phyloP scores from a whole-genome alignment of 2,888 invertebrate species.

The Cremastinae sp. region DNA sequence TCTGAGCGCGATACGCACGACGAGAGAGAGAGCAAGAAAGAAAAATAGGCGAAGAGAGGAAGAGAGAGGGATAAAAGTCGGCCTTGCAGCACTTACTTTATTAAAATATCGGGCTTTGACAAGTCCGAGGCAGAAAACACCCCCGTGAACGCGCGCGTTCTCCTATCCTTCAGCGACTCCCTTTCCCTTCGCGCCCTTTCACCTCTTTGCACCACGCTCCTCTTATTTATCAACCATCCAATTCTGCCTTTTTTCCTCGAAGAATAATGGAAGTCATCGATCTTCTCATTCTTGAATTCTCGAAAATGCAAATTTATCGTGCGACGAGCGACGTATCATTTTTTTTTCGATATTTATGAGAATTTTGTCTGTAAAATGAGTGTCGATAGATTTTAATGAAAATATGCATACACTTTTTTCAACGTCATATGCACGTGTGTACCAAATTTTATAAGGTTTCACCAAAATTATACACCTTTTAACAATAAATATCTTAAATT shows the following conservation, averaged over 20 bases:
- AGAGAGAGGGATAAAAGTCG: conserved; percentile 60
- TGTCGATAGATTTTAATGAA: too few species aligned
- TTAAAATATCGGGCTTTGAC: conserved; percentile 78
- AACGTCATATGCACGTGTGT: too few species aligned
- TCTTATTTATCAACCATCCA: conserved; percentile 14
- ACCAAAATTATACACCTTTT: too few species aligned
- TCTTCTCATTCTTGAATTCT: conserved; percentile 28
- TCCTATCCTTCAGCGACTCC: conserved; percentile 51
- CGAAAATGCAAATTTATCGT: conserved; percentile 3
- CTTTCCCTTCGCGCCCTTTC: conserved; percentile 62
- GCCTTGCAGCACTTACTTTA: conserved; percentile 80
- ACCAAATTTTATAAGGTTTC: too few species aligned
- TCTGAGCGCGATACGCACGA: conserved; percentile 43
- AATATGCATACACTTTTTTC: too few species aligned
- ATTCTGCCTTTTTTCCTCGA: conserved; percentile 14
- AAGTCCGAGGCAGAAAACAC: conserved; percentile 59
- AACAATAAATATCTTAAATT: too few species aligned
- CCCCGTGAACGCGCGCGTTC: conserved; percentile 65
- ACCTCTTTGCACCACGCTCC: conserved; percentile 28
- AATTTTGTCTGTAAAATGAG: too few species aligned
- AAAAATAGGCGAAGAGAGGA: conserved; percentile 24
- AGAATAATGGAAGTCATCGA: conserved; percentile 16
- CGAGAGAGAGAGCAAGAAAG: conserved; percentile 42
- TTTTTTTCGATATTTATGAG: too few species aligned
- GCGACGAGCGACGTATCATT: neutral